Base-by-base conservation (phyloP, 37 sponge, comb jelly and placozoan species). In the Amphimedon queenslandica region DNA sequence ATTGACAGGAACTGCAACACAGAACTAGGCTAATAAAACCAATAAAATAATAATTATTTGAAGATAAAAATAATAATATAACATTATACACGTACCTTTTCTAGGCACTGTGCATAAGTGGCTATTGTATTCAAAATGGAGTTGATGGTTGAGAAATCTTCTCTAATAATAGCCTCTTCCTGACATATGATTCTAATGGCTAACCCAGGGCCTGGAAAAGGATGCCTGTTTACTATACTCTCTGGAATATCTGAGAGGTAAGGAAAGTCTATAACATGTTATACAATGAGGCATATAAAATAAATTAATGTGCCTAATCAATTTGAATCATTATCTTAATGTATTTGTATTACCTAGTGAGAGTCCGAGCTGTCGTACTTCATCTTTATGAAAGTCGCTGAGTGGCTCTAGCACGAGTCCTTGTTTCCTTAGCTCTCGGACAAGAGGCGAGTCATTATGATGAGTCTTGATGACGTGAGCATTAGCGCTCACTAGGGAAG, bases 401-500 rank as follows among this genome's bases (percentile, higher is more conserved):
- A 95, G 83, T 1, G 96, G 96, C 70, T 95, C 96, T 31, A 91
- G 71, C 3, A 95, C 80, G 21, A 68, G 69, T 0, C 92, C 92
- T 85, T 66, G 37, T 18, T 76, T 51, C 5, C 96, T 51, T 53
- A 95, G 74, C 36, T 82, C 66, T 38, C 96, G 69, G 35, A 91
- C 92, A 28, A 95, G 80, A 31, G 75, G 47, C 6, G 92, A 91
- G 77, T 95, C 96, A 67, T 95, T 95, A 73, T 95, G 96, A 70
- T 95, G 96, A 30, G 96, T 95, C 83, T 95, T 95, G 39, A 95
- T 95, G 55, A 82, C 84, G 18, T 91, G 80, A 21, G 96, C 96
- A 23, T 80, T 84, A 40, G 73, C 36, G 56, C 85, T 84, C 67
- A 83, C 93, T 37, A 88, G 42, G 6, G 70, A 23, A 65, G 96